Evolutionary conservation across 2,113 vertebrate genomes (phyloP).

Genomic region (Microtus richardsoni): DNA sequence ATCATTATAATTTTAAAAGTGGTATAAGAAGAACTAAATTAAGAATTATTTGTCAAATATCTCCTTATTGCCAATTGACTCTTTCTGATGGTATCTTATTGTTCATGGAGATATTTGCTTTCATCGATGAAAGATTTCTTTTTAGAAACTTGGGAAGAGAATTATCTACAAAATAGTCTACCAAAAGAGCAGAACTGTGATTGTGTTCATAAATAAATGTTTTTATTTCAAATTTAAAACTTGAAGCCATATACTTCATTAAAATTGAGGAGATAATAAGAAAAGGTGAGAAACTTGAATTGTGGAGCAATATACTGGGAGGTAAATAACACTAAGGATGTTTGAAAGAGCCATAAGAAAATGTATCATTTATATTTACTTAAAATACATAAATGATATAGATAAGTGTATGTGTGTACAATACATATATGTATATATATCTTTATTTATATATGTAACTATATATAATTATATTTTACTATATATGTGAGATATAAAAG

Average conservation of each 20-base stretch:
- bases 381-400: not conserved
- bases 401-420: not conserved
- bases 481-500: not conserved
- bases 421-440: not conserved
- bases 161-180: not conserved
- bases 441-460: too few relatives aligned
- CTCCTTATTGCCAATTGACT: not conserved
- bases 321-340: not conserved
- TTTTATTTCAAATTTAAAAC: not conserved
- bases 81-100: not conserved
- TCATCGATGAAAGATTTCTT: not conserved
- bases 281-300: not conserved
- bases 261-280: not conserved
- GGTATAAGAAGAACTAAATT: not conserved
- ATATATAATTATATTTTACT: too few relatives aligned
- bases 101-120: not conserved
- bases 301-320: not conserved
- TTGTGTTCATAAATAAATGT: not conserved
- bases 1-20: not conserved
- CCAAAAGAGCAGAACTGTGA: not conserved
- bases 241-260: not conserved
- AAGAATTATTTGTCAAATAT: not conserved
- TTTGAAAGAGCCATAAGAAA: too few relatives aligned
- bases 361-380: not conserved
- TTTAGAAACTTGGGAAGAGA: not conserved